phyloP scores from a whole-genome alignment of 1,140 invertebrate genomes.

The Panagrolaimus sp. region DNA sequence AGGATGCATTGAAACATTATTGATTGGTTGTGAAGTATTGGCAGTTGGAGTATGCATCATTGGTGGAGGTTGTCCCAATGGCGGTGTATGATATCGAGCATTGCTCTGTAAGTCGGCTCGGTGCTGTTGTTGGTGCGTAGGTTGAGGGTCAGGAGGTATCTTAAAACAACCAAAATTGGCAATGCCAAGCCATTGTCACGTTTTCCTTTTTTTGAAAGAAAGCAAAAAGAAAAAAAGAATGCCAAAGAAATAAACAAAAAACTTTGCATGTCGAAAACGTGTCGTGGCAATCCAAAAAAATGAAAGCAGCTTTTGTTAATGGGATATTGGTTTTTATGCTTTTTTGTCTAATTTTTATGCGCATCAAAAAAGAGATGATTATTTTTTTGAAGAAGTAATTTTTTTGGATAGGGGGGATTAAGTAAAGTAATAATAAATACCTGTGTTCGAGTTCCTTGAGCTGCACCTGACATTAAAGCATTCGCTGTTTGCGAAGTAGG shows the following conservation, averaged over 20 bases:
- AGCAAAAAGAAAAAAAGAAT: neutral
- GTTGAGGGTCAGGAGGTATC: conserved; percentile 55
- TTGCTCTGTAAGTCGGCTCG: conserved; percentile 17
- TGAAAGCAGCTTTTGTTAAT: neutral
- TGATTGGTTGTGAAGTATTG: conserved; percentile 4
- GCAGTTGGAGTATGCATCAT: conserved; percentile 26
- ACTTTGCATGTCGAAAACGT: neutral
- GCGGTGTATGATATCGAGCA: conserved; percentile 28
- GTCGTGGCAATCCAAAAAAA: neutral
- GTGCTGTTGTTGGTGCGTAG: conserved; percentile 45
- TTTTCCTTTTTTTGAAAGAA: neutral
- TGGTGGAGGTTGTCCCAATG: conserved; percentile 49
- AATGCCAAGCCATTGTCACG: neutral
- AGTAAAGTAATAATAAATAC: conserved; percentile 16
- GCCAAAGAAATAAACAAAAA: neutral
- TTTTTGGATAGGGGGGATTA: neutral
- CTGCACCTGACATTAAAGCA: conserved; percentile 4
- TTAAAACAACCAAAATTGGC: conserved; percentile 22
- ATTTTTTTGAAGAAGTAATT: too few relatives aligned
- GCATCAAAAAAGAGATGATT: too few relatives aligned
- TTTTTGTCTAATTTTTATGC: too few relatives aligned
- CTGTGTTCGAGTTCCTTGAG: conserved; percentile 22
- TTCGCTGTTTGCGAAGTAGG: conserved; percentile 15
- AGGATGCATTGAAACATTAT: neutral
- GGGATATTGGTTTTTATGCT: neutral